These are phyloP conservation scores for Anniella stebbinsi DNA, from an alignment of 2,797 vertebrate genomes.

Conservation along the genomic window DNA sequence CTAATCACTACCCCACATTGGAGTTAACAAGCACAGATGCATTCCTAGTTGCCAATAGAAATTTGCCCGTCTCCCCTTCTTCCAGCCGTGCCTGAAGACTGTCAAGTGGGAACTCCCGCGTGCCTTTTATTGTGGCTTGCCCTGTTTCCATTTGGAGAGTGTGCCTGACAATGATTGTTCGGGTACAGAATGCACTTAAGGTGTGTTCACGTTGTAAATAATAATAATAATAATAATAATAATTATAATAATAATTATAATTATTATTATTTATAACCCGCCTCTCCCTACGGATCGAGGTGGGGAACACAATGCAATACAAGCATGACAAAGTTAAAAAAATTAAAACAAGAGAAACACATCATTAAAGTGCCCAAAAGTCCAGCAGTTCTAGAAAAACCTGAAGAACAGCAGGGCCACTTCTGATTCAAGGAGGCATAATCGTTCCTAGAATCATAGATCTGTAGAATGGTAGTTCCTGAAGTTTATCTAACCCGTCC, in stretches of 20 bases:
- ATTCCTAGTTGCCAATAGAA: not conserved
- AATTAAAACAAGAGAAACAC: too few relatives aligned
- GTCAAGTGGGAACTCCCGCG: not conserved
- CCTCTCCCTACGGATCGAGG: too few relatives aligned
- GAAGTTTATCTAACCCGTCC: not conserved
- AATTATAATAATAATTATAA: too few relatives aligned
- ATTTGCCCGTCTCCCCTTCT: not conserved
- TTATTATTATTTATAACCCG: too few relatives aligned
- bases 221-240: too few relatives aligned
- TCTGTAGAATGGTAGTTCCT: not conserved
- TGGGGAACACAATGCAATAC: too few relatives aligned
- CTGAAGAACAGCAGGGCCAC: not conserved
- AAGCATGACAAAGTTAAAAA: too few relatives aligned
- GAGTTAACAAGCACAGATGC: not conserved
- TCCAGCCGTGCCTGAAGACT: not conserved
- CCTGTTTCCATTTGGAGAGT: not conserved
- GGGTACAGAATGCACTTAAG: not conserved
- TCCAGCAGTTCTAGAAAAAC: not conserved
- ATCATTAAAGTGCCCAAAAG: not conserved
- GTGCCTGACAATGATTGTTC: not conserved
- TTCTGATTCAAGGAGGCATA: not conserved
- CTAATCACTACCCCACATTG: not conserved
- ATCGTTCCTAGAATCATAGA: not conserved
- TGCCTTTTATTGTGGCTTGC: not conserved
- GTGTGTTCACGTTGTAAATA: not conserved